Evolutionary conservation across 2,888 invertebrate species (phyloP).

Genomic region (Pharmacophagus antenor): DNA sequence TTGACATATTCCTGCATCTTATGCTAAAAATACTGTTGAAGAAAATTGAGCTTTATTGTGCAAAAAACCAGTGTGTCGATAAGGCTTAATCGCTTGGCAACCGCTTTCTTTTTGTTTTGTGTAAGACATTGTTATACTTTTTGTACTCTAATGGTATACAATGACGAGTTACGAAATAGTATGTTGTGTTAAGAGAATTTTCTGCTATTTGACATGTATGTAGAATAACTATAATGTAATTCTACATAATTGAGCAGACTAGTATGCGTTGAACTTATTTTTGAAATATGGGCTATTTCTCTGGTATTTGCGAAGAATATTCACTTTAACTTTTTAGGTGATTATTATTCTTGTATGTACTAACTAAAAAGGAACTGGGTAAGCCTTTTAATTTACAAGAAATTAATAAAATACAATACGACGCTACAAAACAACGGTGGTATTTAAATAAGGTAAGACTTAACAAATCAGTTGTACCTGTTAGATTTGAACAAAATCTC

Average conservation of each 20-base stretch:
- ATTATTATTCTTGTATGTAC: no score
- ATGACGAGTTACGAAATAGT: conserved; percentile 10
- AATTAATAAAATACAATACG: no score
- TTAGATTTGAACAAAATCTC: background rate
- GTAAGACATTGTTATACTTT: conserved; percentile 25
- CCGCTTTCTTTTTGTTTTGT: conserved; percentile 10
- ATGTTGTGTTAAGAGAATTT: conserved; percentile 7
- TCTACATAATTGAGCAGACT: no score
- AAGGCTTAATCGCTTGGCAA: conserved; percentile 19
- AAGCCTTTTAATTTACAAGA: no score
- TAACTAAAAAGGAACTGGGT: no score
- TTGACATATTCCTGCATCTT: conserved; percentile 37
- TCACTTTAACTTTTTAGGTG: no score
- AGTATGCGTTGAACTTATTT: no score
- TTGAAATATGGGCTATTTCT: no score
- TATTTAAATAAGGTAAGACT: background rate
- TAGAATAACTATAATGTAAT: background rate
- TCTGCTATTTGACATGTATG: background rate
- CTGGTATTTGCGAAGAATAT: no score
- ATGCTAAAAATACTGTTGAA: conserved; percentile 16
- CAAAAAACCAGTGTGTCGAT: conserved; percentile 12
- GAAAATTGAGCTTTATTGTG: conserved; percentile 23
- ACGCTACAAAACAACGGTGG: background rate
- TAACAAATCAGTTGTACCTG: background rate
- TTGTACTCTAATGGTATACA: conserved; percentile 20